phyloP scores from a whole-genome alignment of 1,140 invertebrate species.

The Anthonomus grandis region DNA sequence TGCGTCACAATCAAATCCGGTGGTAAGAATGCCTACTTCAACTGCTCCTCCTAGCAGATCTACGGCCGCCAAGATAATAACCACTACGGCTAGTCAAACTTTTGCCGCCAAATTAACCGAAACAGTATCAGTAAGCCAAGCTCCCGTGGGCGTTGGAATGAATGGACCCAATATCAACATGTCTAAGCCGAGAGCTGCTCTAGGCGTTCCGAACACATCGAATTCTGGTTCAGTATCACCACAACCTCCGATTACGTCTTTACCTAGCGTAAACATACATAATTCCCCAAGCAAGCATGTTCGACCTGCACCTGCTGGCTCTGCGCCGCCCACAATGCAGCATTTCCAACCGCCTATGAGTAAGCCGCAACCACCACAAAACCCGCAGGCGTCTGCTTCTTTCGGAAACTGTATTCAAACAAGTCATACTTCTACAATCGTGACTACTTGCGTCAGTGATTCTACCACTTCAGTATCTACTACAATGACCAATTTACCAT shows the following conservation, averaged over 20 bases:
- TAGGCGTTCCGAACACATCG: conserved; percentile 15
- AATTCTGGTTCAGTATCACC: conserved; percentile 25
- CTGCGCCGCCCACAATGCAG: conserved; percentile 50
- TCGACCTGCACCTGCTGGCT: conserved; percentile 54
- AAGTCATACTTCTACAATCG: not conserved
- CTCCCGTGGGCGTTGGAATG: conserved; percentile 3
- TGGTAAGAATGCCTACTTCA: conserved; percentile 14
- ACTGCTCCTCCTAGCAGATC: conserved; percentile 44
- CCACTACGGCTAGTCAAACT: conserved; percentile 53
- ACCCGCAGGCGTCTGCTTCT: not conserved
- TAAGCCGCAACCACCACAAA: conserved; percentile 3
- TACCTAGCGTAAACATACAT: conserved; percentile 16
- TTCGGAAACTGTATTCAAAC: conserved; percentile 7
- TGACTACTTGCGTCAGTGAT: conserved; percentile 12
- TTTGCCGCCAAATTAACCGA: conserved; percentile 62
- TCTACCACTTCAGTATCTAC: conserved; percentile 6
- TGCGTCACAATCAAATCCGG: conserved; percentile 16
- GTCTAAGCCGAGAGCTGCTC: conserved; percentile 10
- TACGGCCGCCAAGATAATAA: conserved; percentile 48
- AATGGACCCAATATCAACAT: not conserved
- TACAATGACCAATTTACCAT: not conserved
- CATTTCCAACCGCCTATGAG: conserved; percentile 41
- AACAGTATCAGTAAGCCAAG: conserved; percentile 12
- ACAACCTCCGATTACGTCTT: conserved; percentile 14
- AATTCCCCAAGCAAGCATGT: conserved; percentile 54